Base-by-base conservation (phyloP, 1,140 invertebrate genomes). In the Trichoplusia ni region DNA sequence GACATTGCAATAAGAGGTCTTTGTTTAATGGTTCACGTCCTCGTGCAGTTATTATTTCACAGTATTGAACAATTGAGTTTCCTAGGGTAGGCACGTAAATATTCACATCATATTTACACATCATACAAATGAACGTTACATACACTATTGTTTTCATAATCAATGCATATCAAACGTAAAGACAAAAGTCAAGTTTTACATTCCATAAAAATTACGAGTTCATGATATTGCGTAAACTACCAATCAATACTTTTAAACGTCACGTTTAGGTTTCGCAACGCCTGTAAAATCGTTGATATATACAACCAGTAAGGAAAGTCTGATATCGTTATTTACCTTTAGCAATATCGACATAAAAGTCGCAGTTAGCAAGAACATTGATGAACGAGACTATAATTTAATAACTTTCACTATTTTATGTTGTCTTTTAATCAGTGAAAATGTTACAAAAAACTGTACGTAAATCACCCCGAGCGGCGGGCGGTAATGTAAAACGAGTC, bases 401-500 rank as follows among this genome's bases (percentile, higher is more conserved):
- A 69, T 65, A 53, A 66, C 61, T 68, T 21, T 21, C 29, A 3
- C 31, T 51, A 40, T 38, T 11, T 13, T 44, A 51, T 29, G 23
- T 66, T 62, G 23, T 67, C 59, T 60, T 67, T 67, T 62, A 67
- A 64, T 64, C 35, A 60, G 47, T 37, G 29, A 23, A 44, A 54
- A 54, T 58, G 63, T 63, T 59, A 73, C 72, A 71, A 71, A 78
- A 79, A 71, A 53, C 60, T 18, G 76, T 73, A 78, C 73, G 72
- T 83, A 76, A 77, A 74, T 53, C 72, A 73, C 81, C 79, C 77
- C 65, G 18, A 71, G 51, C 71, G 64, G 71, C 56, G 53, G 56
- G 68, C 71, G 70, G 72, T 75, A 81, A 84, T 83, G 64, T 83
- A 79, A 85, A 84, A 64, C 72, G n/a, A 53, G 86, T 82, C 86